Conservation (phyloP, 2,797 vertebrate genomes). For the Oreochromis grahami region DNA sequence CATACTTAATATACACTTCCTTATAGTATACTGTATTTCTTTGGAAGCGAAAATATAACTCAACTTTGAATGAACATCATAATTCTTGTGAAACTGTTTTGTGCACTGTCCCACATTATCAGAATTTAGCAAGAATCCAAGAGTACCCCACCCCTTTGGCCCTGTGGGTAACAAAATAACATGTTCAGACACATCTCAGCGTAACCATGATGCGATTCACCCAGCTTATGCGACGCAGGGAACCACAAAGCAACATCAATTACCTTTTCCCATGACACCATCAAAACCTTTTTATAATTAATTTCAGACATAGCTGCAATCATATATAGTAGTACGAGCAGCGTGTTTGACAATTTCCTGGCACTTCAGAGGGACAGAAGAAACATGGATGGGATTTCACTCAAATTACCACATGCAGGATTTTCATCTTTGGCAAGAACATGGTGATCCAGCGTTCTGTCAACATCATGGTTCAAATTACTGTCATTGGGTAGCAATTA, state of each 20-base stretch:
- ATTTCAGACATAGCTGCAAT: not conserved
- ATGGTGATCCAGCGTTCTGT: not conserved
- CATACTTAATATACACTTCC: not conserved
- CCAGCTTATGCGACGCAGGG: not conserved
- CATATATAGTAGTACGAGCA: not conserved
- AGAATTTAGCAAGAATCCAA: not conserved
- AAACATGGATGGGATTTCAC: constrained; percentile 29
- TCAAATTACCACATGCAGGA: constrained; percentile 24
- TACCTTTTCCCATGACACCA: constrained; percentile 36
- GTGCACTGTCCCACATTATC: not conserved
- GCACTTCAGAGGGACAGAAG: constrained; percentile 3
- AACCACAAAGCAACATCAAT: not conserved
- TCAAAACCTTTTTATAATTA: constrained; percentile 10
- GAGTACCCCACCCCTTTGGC: accelerated
- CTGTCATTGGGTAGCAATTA: constrained; percentile 5
- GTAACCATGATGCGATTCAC: not conserved
- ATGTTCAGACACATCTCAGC: constrained; percentile 32
- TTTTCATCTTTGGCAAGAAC: constrained; percentile 29
- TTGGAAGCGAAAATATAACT: not conserved
- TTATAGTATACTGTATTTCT: not conserved
- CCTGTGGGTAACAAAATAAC: not conserved
- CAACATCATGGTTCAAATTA: constrained; percentile 17
- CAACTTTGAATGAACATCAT: not conserved
- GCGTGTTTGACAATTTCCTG: constrained; percentile 26
- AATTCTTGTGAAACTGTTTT: not conserved